phyloP scores from a whole-genome alignment of 2,888 invertebrate species.

The Nycteola revayana region DNA sequence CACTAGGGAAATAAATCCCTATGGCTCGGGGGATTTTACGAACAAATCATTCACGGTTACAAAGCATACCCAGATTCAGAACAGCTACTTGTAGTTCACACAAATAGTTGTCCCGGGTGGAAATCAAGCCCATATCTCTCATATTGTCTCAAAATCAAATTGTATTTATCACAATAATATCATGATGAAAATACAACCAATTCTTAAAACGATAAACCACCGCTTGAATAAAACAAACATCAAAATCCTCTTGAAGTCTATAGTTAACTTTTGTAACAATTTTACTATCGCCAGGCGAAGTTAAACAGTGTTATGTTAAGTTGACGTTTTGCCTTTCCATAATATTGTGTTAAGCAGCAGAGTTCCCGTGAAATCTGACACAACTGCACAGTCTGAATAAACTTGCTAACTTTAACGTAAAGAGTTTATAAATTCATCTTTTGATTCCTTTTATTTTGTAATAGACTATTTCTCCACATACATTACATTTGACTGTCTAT shows the following conservation, averaged over 20 bases:
- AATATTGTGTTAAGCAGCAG: conserved; percentile 69
- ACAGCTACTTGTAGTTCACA: too few relatives aligned
- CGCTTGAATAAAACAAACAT: conserved; percentile 3
- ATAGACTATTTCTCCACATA: too few relatives aligned
- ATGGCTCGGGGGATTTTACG: too few relatives aligned
- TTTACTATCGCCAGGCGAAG: conserved; percentile 48
- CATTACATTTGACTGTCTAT: too few relatives aligned
- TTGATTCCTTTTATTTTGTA: conserved; percentile 15
- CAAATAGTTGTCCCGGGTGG: too few relatives aligned
- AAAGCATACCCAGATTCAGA: too few relatives aligned
- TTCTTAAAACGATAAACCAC: background rate
- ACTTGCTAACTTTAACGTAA: conserved; percentile 51
- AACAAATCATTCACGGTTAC: too few relatives aligned
- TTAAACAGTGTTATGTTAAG: conserved; percentile 65
- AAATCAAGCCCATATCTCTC: too few relatives aligned
- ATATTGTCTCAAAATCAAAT: too few relatives aligned
- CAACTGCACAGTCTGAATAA: conserved; percentile 62
- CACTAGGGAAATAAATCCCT: too few relatives aligned
- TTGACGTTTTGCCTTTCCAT: conserved; percentile 62
- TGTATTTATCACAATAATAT: too few relatives aligned
- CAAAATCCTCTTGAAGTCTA: conserved; percentile 9
- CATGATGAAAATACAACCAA: too few relatives aligned
- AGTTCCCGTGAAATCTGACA: conserved; percentile 64
- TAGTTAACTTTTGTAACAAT: conserved; percentile 35
- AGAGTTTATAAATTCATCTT: conserved; percentile 42